These are phyloP conservation scores for Diglossa cyanea DNA, from an alignment of 2,797 vertebrate genomes.

Conservation along the genomic window DNA sequence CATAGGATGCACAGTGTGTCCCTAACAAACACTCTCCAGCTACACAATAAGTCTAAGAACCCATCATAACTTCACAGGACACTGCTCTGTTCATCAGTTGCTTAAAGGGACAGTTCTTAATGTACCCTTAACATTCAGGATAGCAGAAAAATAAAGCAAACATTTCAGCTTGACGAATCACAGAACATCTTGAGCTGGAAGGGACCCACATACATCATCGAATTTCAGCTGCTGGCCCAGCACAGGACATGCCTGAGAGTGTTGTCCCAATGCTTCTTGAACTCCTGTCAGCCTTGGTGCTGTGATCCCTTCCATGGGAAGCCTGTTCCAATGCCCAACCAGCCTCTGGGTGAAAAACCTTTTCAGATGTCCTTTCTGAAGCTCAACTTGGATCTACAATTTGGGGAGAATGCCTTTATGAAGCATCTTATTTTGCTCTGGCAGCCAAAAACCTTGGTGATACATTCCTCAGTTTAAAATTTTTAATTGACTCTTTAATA, in stretches of 20 bases:
- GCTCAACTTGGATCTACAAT: background rate
- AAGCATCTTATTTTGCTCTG: background rate
- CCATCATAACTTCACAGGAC: background rate
- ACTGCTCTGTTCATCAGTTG: background rate
- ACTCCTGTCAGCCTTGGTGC: background rate
- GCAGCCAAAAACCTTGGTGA: background rate
- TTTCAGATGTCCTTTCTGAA: background rate
- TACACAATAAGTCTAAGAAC: background rate
- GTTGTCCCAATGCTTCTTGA: background rate
- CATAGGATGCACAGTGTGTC: background rate
- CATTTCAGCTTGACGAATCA: background rate
- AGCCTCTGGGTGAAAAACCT: background rate
- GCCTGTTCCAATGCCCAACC: background rate
- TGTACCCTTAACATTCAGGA: rapidly evolving
- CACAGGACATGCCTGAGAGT: background rate
- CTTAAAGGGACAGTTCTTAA: background rate
- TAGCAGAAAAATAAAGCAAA: background rate
- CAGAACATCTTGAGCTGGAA: background rate
- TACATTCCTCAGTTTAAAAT: background rate
- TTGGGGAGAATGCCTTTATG: background rate
- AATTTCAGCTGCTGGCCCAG: background rate
- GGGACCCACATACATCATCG: background rate
- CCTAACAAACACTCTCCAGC: background rate
- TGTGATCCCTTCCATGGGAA: background rate
- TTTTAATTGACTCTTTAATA: background rate